These are phyloP conservation scores for Canis aureus DNA, from an alignment of 2,113 vertebrate species.

Conservation along the genomic window DNA sequence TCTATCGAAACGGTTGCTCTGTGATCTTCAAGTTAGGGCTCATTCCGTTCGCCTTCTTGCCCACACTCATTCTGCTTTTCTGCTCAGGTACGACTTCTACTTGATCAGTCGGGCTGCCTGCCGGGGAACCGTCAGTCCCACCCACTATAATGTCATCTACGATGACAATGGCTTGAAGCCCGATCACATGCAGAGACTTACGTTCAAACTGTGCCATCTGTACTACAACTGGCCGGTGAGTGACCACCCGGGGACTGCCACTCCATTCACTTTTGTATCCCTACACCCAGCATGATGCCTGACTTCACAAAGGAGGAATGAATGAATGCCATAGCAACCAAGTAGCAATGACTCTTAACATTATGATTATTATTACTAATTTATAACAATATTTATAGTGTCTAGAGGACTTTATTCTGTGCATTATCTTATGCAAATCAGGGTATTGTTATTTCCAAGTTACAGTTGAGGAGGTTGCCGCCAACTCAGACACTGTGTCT, in stretches of 20 bases:
- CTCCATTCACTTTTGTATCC: background rate
- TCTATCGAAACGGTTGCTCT: background rate
- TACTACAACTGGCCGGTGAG: slow-evolving; percentile 88
- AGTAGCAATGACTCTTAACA: background rate
- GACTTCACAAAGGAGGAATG: background rate
- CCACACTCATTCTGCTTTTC: background rate
- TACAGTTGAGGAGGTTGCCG: background rate
- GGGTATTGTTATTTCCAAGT: background rate
- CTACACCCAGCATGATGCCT: background rate
- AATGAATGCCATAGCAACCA: background rate
- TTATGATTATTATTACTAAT: background rate
- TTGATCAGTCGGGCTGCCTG: slow-evolving; percentile 80
- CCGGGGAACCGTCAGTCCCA: slow-evolving; percentile 84
- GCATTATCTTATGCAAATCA: background rate
- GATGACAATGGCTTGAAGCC: slow-evolving; percentile 85
- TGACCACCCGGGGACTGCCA: background rate
- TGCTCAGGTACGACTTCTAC: slow-evolving; percentile 87
- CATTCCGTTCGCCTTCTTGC: background rate
- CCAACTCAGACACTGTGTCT: background rate
- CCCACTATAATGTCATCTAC: slow-evolving; percentile 85
- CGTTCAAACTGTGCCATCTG: slow-evolving; percentile 86
- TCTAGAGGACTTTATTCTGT: background rate
- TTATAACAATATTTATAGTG: background rate
- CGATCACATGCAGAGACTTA: slow-evolving; percentile 87
- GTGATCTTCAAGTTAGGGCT: background rate